Evolutionary conservation across 92 coral and sea anemone species (phyloP).

Genomic region (Porites evermanni): DNA sequence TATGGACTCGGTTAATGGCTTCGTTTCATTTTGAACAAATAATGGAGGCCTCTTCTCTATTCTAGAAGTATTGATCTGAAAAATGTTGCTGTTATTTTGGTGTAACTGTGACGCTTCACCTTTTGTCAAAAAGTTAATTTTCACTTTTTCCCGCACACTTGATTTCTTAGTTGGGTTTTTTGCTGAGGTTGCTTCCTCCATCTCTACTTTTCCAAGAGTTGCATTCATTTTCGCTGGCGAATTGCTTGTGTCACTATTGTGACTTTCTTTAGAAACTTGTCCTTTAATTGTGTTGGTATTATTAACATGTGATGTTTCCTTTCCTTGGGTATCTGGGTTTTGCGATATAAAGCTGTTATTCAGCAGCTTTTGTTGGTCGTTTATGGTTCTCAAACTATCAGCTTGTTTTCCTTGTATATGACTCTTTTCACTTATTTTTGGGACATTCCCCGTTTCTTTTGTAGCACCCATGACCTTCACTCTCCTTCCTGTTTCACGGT

Average conservation of each 20-base stretch:
- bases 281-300: not conserved
- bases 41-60: too few relatives aligned
- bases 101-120: not conserved
- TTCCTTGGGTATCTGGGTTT: not conserved
- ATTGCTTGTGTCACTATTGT: not conserved
- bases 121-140: slow-evolving; percentile 24
- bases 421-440: not conserved
- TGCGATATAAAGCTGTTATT: not conserved
- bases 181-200: not conserved
- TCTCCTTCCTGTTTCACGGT: not conserved
- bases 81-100: not conserved
- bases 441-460: not conserved
- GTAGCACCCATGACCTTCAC: not conserved
- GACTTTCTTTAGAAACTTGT: not conserved
- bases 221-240: not conserved
- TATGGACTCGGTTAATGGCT: too few relatives aligned
- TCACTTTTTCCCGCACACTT: not conserved
- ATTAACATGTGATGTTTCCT: not conserved
- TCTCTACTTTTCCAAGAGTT: not conserved
- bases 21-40: too few relatives aligned
- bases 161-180: not conserved
- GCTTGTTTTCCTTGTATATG: not conserved
- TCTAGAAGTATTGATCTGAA: not conserved
- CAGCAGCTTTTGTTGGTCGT: too few relatives aligned
- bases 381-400: too few relatives aligned